Evolutionary conservation across 2,888 invertebrate genomes (phyloP), one percentile per base, ranked within the genome.

Genomic region (Stictocephala bisonia): DNA sequence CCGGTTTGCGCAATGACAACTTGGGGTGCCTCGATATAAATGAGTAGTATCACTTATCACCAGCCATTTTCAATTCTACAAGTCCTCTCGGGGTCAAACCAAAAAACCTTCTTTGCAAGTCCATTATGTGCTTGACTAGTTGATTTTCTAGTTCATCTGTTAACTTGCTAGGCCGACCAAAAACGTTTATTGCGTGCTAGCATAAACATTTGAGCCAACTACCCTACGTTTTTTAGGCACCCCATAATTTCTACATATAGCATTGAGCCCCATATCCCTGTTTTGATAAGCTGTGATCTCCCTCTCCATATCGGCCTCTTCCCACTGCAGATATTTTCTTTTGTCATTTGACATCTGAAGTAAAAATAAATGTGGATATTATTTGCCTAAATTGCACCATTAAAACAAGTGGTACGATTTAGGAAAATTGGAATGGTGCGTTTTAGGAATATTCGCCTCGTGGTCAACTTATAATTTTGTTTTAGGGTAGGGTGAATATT

Each of bases 121-220:
- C 3, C 18, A 44, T 44, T 44, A 44, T 3, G 44, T 44, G 44
- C 18, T n/a, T 44, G 15, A 44, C 44, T 2, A 44, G 44, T 15
- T 48, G 48, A 48, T 44, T 44, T 44, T 44, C 44, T 18, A 44
- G 18, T 44, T 44, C 44, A 44, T 15, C 44, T 44, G 44, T n/a
- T 2, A 44, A 44, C n/a, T 44, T 18, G n/a, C 18, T 3, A 44
- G 44, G 44, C 44, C 44, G 44, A 44, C 44, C 44, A 3, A 44
- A 44, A 44, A 44, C 44, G 15, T 44, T 44, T 44, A n/a, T n/a
- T n/a, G 15, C 3, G 2, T 18, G 2, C 2, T 44, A 44, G 3
- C 44, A 3, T 44, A 44, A 44, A 15, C 18, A 2, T 44, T 3
- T 44, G 2, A 3, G 44, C 3, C 44, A 35, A 11, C 9, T 35